Conservation (phyloP, 2,888 invertebrate genomes). For the Drosophila anceps region DNA sequence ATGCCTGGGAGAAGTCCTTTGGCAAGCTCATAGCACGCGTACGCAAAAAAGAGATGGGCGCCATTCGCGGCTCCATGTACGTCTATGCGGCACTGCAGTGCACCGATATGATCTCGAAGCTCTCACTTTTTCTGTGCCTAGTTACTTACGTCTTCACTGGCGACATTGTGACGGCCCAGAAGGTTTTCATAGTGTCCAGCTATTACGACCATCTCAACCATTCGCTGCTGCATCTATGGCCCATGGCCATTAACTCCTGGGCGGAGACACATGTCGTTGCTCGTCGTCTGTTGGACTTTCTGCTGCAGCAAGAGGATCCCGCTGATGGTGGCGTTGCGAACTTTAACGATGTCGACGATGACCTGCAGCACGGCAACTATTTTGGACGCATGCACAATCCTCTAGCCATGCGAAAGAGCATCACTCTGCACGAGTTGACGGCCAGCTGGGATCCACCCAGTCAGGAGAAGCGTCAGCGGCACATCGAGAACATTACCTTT, state of each 20-base stretch:
- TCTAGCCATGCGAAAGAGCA: slow-evolving; percentile 72
- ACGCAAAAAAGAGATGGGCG: slow-evolving; percentile 90
- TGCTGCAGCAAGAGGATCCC: slow-evolving; percentile 84
- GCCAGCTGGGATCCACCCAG: slow-evolving; percentile 86
- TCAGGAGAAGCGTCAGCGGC: slow-evolving; percentile 57
- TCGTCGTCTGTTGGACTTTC: slow-evolving; percentile 89
- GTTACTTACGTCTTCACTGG: slow-evolving; percentile 89
- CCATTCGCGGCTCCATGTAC: slow-evolving; percentile 89
- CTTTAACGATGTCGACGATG: slow-evolving; percentile 67
- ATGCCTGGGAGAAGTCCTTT: slow-evolving; percentile 94
- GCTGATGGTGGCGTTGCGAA: slow-evolving; percentile 75
- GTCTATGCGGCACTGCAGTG: slow-evolving; percentile 89
- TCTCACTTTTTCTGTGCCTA: slow-evolving; percentile 91
- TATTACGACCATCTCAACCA: slow-evolving; percentile 92
- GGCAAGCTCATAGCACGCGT: slow-evolving; percentile 90
- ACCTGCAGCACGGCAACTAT: slow-evolving; percentile 70
- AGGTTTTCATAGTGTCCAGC: slow-evolving; percentile 92
- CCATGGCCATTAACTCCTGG: slow-evolving; percentile 91
- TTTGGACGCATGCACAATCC: slow-evolving; percentile 73
- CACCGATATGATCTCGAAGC: slow-evolving; percentile 91
- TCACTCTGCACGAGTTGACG: slow-evolving; percentile 85
- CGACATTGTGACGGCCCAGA: slow-evolving; percentile 89
- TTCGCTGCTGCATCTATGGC: slow-evolving; percentile 92
- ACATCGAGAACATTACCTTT: slow-evolving; percentile 85
- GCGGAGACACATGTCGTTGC: slow-evolving; percentile 92